Evolutionary conservation across 2,888 invertebrate genomes (phyloP).

Genomic region (Allolobophora icterica): DNA sequence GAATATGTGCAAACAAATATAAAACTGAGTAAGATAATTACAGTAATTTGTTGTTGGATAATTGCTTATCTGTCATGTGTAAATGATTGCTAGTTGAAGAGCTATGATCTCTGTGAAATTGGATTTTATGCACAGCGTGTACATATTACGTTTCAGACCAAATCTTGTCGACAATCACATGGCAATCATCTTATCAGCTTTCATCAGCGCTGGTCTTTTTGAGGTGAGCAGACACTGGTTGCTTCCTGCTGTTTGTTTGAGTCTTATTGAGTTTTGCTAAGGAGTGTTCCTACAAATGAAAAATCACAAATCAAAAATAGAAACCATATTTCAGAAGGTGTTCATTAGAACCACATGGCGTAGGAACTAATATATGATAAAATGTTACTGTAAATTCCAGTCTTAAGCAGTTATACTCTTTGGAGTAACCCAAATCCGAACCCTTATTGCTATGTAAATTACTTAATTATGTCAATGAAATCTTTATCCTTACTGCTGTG

Average conservation of each 20-base stretch:
- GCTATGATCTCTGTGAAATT: not conserved
- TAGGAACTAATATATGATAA: too few species aligned
- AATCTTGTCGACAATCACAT: conserved; percentile 90
- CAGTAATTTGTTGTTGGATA: too few species aligned
- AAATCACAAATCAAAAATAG: too few species aligned
- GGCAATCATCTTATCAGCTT: conserved; percentile 84
- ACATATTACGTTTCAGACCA: conserved; percentile 70
- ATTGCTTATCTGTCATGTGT: not conserved
- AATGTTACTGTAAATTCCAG: too few species aligned
- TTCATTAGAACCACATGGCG: too few species aligned
- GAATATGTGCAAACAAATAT: not conserved
- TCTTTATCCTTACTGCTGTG: not conserved
- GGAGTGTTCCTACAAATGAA: not conserved
- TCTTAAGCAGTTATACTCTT: too few species aligned
- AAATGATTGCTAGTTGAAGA: not conserved
- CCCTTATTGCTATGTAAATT: too few species aligned
- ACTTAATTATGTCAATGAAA: too few species aligned
- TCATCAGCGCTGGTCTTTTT: conserved; percentile 83
- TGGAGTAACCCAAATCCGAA: too few species aligned
- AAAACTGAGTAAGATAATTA: not conserved
- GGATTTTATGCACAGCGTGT: not conserved
- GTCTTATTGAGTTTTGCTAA: not conserved
- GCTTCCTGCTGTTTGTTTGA: not conserved
- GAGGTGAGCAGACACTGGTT: conserved; percentile 66
- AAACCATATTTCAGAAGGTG: too few species aligned